Conservation (phyloP, 1,140 invertebrate species). For the Pseudomyrmex pallidus region DNA sequence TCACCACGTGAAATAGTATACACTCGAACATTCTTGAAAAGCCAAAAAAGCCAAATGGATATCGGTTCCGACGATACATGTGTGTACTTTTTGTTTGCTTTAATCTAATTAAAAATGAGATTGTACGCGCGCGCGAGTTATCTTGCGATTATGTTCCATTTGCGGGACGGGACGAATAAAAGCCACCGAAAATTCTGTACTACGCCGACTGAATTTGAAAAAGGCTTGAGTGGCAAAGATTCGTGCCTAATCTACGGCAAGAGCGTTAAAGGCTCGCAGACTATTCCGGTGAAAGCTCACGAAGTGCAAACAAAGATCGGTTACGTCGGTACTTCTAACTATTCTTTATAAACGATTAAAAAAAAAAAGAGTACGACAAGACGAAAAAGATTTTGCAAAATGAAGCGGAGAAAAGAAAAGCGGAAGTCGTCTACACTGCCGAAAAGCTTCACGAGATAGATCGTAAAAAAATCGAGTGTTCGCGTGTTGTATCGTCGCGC, state of each 20-base stretch:
- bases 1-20: slow-evolving; percentile 2
- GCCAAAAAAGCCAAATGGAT: neutral
- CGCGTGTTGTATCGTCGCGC: neutral
- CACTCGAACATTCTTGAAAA: neutral
- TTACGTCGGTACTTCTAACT: slow-evolving; percentile 49
- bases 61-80: neutral
- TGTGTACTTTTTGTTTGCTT: neutral
- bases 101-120: slow-evolving; percentile 29
- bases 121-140: no score
- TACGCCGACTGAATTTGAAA: slow-evolving; percentile 17
- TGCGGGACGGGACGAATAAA: neutral
- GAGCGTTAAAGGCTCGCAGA: slow-evolving; percentile 46
- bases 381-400: neutral
- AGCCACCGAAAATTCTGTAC: slow-evolving; percentile 12
- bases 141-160: slow-evolving; percentile 2
- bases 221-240: neutral
- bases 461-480: slow-evolving; percentile 67
- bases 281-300: slow-evolving; percentile 62
- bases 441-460: slow-evolving; percentile 61
- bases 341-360: slow-evolving; percentile 26
- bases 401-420: neutral
- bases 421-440: neutral
- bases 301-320: slow-evolving; percentile 70
- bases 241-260: slow-evolving; percentile 68
- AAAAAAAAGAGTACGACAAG: neutral